A percentile compares a stretch with the other conserved stretches of the same genome.
Conservation (phyloP, 2,888 invertebrate genomes). For the Trilocha varians region DNA sequence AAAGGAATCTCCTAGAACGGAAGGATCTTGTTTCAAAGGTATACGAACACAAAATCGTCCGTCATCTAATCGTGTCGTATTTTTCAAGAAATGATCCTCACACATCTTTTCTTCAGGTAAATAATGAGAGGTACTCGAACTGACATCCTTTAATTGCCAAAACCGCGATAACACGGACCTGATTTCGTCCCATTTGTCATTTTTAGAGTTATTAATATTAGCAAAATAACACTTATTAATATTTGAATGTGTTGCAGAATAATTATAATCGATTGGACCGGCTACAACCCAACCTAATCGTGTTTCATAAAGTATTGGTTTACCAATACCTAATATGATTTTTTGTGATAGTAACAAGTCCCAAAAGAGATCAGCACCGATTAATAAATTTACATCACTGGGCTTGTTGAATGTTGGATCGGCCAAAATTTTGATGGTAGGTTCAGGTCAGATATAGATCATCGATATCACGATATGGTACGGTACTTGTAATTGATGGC, state of each 20-base stretch:
- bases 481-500: constrained; percentile 12
- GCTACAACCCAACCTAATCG: constrained; percentile 10
- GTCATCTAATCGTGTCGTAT: constrained; percentile 15
- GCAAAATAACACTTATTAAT: constrained; percentile 7
- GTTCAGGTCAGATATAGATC: constrained; percentile 7
- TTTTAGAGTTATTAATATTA: neutral
- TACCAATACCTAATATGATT: constrained; percentile 5
- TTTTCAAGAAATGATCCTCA: constrained; percentile 18
- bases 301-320: constrained; percentile 7
- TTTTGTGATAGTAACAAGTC: constrained; percentile 5
- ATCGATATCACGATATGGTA: constrained; percentile 9
- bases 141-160: constrained; percentile 15
- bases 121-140: constrained; percentile 4
- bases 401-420: constrained; percentile 17
- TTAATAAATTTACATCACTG: constrained; percentile 14
- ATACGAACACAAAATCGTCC: constrained; percentile 19
- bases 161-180: constrained; percentile 7
- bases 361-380: constrained; percentile 17
- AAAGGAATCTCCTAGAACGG: constrained; percentile 11
- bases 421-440: constrained; percentile 15
- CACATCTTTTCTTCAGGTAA: constrained; percentile 15
- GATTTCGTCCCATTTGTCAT: constrained; percentile 1
- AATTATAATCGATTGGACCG: constrained; percentile 7
- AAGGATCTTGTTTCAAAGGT: constrained; percentile 13
- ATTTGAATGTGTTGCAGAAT: neutral